A percentile compares a stretch with the other conserved stretches of the same genome.
Conservation (phyloP, 2,888 invertebrate genomes). For the Bugula neritina region DNA sequence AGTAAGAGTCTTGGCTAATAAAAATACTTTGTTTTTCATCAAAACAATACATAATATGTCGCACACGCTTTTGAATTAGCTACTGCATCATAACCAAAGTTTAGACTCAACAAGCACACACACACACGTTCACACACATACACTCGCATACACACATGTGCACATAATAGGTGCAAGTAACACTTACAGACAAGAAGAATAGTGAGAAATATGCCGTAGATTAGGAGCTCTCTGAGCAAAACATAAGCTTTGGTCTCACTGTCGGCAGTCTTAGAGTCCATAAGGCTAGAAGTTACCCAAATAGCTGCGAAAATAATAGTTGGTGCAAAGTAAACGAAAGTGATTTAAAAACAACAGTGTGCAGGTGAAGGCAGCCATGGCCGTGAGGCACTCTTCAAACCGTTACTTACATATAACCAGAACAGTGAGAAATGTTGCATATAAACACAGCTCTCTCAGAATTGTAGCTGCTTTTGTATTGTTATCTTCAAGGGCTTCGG, state of each 20-base stretch:
- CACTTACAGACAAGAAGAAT: slow-evolving; percentile 23
- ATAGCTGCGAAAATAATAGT: neutral
- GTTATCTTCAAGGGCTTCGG: neutral
- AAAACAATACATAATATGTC: no score
- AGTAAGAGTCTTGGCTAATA: no score
- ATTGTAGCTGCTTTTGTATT: slow-evolving; percentile 20
- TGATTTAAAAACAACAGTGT: neutral
- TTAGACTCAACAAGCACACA: no score
- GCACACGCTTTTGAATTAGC: no score
- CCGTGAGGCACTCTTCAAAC: neutral
- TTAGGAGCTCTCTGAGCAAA: slow-evolving; percentile 22
- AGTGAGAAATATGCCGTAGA: slow-evolving; percentile 25
- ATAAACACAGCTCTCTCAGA: slow-evolving; percentile 11
- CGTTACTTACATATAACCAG: slow-evolving; percentile 11
- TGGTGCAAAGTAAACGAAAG: neutral
- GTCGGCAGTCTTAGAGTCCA: slow-evolving; percentile 12
- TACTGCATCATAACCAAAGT: no score
- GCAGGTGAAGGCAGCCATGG: neutral
- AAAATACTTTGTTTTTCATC: no score
- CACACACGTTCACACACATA: no score
- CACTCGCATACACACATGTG: no score
- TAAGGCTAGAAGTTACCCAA: slow-evolving; percentile 23
- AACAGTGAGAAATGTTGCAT: neutral
- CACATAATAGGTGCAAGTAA: no score
- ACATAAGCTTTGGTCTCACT: slow-evolving; percentile 20